Conservation (phyloP, 2,888 invertebrate genomes). For the Cinara cedri region DNA sequence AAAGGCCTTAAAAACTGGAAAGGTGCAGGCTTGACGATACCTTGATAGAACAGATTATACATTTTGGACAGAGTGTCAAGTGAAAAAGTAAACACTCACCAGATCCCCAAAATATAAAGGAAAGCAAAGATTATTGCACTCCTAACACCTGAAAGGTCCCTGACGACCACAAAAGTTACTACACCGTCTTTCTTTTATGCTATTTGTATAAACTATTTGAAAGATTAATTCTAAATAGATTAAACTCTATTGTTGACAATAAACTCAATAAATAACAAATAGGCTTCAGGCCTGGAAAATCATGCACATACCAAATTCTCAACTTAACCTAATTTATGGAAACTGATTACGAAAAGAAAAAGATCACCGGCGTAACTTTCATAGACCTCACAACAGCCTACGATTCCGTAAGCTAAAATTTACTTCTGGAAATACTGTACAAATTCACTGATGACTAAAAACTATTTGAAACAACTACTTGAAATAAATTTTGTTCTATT, state of each 20-base stretch:
- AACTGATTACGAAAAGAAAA: no score
- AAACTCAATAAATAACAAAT: background rate
- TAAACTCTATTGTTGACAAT: background rate
- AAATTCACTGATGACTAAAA: no score
- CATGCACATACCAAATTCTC: no score
- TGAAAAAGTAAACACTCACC: background rate
- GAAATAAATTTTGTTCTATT: no score
- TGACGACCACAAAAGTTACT: background rate
- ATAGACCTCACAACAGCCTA: no score
- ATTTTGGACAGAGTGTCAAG: background rate
- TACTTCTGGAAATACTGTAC: no score
- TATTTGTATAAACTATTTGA: background rate
- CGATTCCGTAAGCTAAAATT: no score
- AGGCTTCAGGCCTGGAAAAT: background rate
- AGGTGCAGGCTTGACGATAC: background rate
- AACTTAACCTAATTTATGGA: no score
- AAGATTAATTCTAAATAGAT: background rate
- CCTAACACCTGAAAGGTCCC: background rate
- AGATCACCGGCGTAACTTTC: no score
- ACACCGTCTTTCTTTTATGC: background rate
- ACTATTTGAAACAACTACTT: no score
- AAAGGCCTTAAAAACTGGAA: slow-evolving; percentile 4
- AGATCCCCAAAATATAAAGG: background rate
- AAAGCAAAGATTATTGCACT: slow-evolving; percentile 10
- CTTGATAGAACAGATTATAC: no score